Conservation (phyloP, 1,140 invertebrate species). For the Augochlora pura region DNA sequence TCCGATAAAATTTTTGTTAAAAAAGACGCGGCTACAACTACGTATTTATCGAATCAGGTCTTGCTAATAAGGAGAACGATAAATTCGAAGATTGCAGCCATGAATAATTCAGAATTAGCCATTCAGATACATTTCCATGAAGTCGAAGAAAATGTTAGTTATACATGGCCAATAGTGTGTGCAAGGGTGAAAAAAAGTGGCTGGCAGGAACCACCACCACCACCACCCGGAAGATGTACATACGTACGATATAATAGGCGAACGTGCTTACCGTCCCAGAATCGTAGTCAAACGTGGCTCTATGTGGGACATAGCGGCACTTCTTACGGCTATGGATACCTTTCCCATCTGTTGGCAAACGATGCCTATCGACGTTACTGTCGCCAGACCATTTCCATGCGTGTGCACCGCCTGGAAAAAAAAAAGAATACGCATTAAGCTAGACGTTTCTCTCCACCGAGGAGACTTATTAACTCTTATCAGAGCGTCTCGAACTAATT, state of each 20-base stretch:
- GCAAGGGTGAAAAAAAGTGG: slow-evolving; percentile 27
- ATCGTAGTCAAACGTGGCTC: slow-evolving; percentile 57
- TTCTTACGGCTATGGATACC: slow-evolving; percentile 65
- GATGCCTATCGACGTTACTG: slow-evolving; percentile 54
- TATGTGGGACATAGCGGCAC: slow-evolving; percentile 77
- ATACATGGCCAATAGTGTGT: not conserved
- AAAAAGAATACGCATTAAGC: slow-evolving; percentile 6
- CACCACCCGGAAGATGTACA: slow-evolving; percentile 36
- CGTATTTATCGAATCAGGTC: too few species aligned
- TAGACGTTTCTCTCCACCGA: not conserved
- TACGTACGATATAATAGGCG: slow-evolving; percentile 41
- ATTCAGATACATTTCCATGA: not conserved
- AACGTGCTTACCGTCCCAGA: slow-evolving; percentile 59
- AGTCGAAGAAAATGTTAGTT: not conserved
- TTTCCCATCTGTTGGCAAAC: slow-evolving; percentile 52
- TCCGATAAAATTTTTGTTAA: too few species aligned
- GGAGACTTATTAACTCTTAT: too few species aligned
- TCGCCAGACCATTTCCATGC: slow-evolving; percentile 26
- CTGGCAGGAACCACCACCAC: slow-evolving; percentile 15
- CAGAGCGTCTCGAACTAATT: too few species aligned
- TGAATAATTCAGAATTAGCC: too few species aligned
- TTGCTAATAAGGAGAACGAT: too few species aligned
- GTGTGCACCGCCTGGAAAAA: not conserved
- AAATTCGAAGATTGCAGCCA: too few species aligned
- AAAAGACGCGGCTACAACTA: too few species aligned